Percentiles rank a stretch among this genome's conserved stretches.
These are phyloP conservation scores for Graphium colonna DNA, from an alignment of 2,888 invertebrate species.

Conservation along the genomic window DNA sequence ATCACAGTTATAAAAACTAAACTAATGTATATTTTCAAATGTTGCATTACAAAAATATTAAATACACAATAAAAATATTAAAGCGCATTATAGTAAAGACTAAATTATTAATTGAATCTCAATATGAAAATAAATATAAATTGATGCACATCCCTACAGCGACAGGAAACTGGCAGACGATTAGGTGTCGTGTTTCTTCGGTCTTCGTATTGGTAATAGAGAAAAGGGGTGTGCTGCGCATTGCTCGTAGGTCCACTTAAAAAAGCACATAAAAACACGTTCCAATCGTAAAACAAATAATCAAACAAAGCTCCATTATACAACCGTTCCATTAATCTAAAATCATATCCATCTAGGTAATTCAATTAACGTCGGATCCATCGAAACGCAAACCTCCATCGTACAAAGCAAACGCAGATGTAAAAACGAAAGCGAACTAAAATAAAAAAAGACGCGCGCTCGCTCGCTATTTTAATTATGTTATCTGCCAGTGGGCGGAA, in stretches of 20 bases:
- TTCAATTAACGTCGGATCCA: not conserved
- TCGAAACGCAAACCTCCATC: constrained; percentile 26
- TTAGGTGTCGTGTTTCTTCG: constrained; percentile 69
- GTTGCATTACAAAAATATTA: no score
- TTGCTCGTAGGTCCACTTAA: constrained; percentile 33
- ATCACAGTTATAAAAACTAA: no score
- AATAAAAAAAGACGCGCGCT: constrained; percentile 12
- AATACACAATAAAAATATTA: not conserved
- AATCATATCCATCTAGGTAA: not conserved
- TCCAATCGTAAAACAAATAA: not conserved
- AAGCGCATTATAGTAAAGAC: not conserved
- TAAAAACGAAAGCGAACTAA: not conserved
- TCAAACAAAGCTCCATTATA: not conserved
- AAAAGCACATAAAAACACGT: not conserved
- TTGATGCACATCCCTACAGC: constrained; percentile 44
- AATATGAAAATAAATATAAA: constrained; percentile 7
- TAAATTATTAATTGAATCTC: no score
- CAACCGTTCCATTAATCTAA: not conserved
- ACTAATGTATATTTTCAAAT: no score
- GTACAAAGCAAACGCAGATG: not conserved
- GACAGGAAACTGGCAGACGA: constrained; percentile 64
- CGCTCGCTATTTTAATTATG: constrained; percentile 24
- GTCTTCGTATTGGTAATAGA: constrained; percentile 67
- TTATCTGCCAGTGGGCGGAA: constrained; percentile 32
- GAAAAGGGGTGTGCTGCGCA: constrained; percentile 72